Percentiles rank a stretch among this genome's conserved stretches.
Conservation (phyloP, 92 coral and sea anemone species). For the Parazoanthus atlanticus region DNA sequence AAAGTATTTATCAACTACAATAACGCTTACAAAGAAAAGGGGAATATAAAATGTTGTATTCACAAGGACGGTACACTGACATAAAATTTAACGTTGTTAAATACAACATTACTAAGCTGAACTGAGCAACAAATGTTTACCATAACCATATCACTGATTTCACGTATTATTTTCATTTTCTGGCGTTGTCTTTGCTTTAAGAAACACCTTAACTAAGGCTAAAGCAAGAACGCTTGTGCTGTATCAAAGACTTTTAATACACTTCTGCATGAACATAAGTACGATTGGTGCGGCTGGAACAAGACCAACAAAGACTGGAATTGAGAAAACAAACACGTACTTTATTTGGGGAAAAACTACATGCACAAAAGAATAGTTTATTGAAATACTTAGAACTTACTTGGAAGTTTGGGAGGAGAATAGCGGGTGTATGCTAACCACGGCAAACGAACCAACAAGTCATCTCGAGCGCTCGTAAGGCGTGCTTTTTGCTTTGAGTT, state of each 20-base stretch:
- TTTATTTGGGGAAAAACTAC: no score
- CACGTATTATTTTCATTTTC: neutral
- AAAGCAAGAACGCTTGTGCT: neutral
- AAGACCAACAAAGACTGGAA: neutral
- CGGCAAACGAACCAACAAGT: conserved; percentile 63
- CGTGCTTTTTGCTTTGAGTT: neutral
- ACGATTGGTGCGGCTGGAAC: neutral
- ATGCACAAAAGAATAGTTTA: neutral
- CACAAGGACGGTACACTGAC: no score
- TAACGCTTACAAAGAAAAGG: neutral
- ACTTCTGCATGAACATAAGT: neutral
- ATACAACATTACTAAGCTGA: neutral
- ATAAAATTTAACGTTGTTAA: neutral
- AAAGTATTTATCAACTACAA: neutral
- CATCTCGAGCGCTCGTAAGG: conserved; percentile 10
- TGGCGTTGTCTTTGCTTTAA: neutral
- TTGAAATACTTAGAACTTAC: conserved; percentile 69
- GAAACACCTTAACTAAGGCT: neutral
- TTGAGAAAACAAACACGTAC: conserved; percentile 12
- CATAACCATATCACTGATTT: neutral
- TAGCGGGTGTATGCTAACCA: conserved; percentile 95
- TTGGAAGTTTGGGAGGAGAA: conserved; percentile 94
- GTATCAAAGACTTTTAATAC: neutral
- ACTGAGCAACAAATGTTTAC: neutral
- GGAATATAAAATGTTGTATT: neutral